These are phyloP conservation scores for Pelecanoides urinatrix DNA, from an alignment of 2,113 vertebrate species.

Conservation along the genomic window DNA sequence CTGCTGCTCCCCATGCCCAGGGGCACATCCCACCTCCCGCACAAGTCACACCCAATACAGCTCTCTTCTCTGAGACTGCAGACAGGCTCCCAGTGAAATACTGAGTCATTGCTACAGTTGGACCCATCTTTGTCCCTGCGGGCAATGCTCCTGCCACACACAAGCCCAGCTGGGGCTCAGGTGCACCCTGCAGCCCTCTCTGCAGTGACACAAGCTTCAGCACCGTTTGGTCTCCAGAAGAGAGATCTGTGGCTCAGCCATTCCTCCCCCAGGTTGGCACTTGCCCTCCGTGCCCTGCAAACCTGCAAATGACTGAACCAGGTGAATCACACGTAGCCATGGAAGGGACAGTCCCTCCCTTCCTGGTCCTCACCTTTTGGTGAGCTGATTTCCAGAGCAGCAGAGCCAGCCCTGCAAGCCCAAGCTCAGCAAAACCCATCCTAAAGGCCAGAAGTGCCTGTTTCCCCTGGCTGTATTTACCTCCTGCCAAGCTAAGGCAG, in stretches of 20 bases:
- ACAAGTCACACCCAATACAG: background rate
- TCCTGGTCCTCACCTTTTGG: background rate
- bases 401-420: background rate
- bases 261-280: background rate
- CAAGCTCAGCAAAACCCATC: background rate
- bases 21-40: background rate
- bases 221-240: background rate
- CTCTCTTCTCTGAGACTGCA: background rate
- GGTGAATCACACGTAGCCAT: background rate
- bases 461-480: background rate
- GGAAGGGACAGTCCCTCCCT: background rate
- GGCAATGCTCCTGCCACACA: background rate
- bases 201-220: background rate
- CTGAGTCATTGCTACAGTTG: fast-evolving
- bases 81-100: background rate
- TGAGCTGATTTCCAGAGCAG: background rate
- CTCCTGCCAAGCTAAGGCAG: background rate
- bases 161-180: background rate
- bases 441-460: background rate
- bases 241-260: background rate
- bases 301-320: background rate
- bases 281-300: background rate
- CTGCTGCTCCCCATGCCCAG: background rate
- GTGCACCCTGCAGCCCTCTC: background rate
- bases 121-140: fast-evolving